Base-by-base conservation (phyloP, 2,113 vertebrate species). In the Brachionichthys hirsutus region DNA sequence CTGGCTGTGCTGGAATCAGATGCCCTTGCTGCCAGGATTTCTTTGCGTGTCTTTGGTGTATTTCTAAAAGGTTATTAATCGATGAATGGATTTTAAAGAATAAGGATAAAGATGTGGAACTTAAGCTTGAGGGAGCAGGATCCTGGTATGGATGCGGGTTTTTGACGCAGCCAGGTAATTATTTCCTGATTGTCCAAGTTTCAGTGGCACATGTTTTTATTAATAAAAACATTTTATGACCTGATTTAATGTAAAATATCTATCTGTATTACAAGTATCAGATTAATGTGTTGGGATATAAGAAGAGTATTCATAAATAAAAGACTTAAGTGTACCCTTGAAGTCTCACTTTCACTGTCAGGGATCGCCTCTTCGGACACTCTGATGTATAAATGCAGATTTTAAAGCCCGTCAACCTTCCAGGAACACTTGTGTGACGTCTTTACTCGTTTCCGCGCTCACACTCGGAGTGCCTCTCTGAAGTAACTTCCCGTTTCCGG, bases 401-500 rank as follows among this genome's bases (percentile, higher is more conserved):
- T 14, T 72, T 61, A 8, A 67, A 12, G 53, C 66, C 49, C 35
- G 52, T 56, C 49, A 45, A 24, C 24, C 30, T 71, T 80, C 68
- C 68, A 75, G 67, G 54, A 78, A 62, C 74, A 35, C 57, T 62
- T 61, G n/a, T 19, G 47, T 36, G 57, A 24, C 61, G 62, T 46
- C 47, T 67, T 56, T 49, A 62, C 16, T 36, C 56, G 19, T 65
- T 62, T 73, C 64, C 15, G 9, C 22, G 36, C 52, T 80, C 54
- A 34, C 30, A 64, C 55, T 13, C 46, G 4, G 48, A 63, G 54
- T 1, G 14, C 52, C 24, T 64, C 53, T 62, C 67, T 54, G 50
- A 81, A 82, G 73, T 77, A 80, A 73, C 74, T 83, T 87, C 85
- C 85, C 87, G 79, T 87, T 87, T 85, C 78, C 51, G 38, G 14